Percentiles rank a stretch among this genome's conserved stretches.
phyloP scores from a whole-genome alignment of 2,113 vertebrate species.

The Eudyptes chrysolophus region DNA sequence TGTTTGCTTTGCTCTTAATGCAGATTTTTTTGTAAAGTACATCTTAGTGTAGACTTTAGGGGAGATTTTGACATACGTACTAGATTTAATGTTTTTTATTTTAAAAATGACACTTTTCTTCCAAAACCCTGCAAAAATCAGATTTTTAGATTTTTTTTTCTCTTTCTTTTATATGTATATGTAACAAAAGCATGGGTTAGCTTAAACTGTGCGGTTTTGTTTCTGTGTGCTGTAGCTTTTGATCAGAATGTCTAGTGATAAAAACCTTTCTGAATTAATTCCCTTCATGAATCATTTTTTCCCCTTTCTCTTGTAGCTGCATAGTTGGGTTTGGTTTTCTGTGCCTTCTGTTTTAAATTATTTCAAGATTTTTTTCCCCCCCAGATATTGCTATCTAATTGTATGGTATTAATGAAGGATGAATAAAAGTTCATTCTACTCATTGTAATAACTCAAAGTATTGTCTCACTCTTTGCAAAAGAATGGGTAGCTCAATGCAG shows the following conservation, averaged over 20 bases:
- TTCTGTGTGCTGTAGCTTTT: conserved; percentile 27
- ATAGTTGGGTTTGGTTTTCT: conserved; percentile 69
- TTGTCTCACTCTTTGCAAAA: not conserved
- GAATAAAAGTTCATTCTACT: conserved; percentile 68
- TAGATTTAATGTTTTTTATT: conserved; percentile 10
- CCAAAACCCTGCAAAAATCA: conserved; percentile 20
- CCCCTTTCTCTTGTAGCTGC: conserved; percentile 29
- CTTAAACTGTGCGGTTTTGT: conserved; percentile 25
- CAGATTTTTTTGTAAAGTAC: conserved; percentile 45
- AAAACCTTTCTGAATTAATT: conserved; percentile 47
- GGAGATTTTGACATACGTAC: not conserved
- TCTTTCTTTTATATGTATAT: conserved; percentile 21
- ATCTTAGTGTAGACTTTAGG: conserved; percentile 13
- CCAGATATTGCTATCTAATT: conserved; percentile 48
- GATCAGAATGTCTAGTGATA: conserved; percentile 24
- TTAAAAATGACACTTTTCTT: not conserved
- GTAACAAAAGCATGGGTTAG: conserved; percentile 49
- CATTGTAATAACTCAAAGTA: not conserved
- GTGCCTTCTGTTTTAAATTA: conserved; percentile 79
- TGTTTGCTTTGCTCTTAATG: conserved; percentile 36
- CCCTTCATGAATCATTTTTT: not conserved
- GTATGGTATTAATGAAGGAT: conserved; percentile 65
- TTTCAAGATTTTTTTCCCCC: conserved; percentile 51
- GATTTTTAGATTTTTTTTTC: not conserved
- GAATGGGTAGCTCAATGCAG: rapidly evolving